Base-by-base conservation (phyloP, 2,113 vertebrate genomes). In the Pteropus alecto region DNA sequence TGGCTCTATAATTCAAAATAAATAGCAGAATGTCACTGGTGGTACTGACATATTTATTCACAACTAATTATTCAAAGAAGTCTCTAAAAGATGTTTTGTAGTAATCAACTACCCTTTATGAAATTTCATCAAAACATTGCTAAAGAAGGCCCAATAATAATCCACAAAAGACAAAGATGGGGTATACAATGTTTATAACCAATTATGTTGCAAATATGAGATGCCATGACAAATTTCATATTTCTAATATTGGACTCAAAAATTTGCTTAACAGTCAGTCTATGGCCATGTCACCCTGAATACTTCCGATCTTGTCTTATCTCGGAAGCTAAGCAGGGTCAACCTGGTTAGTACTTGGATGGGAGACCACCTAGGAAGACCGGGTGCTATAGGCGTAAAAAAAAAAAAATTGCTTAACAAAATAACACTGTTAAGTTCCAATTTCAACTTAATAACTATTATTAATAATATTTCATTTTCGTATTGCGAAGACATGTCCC, bases 181-280 rank as follows among this genome's bases (percentile, higher is more conserved):
- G 14, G 12, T 56, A 8, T 65, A 56, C 0, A 67, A 46, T 51
- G 30, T 12, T 35, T 30, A 16, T 0, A 54, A 0, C 46, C 63
- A 95, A 77, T 2, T 65, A 90, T 92, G 13, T 28, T 56, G 19
- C 15, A 63, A 1, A 35, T 43, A 48, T 54, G 54, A 87, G 38
- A 65, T 33, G 0, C 11, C 14, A 46, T 11, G 28, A n/a, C 4
- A 38, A 79, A 35, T 70, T 96, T 90, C 26, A 1, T 22, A 26
- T 0, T 35, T 73, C 46, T 56, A 54, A 93, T n/a, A 68, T 68
- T 84, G 77, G 67, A 41, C n/a, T 77, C 35, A 95, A 24, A 41
- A 91, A 3, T 90, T 6, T 87, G 11, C 81, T 94, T 86, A 93
- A 94, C 43, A 97, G 51, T 51, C 51, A 97, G 51, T 51, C 51